Evolutionary conservation across 2,797 vertebrate genomes (phyloP), one percentile per base, ranked within the genome.

Genomic region (Poliocrania exsul): DNA sequence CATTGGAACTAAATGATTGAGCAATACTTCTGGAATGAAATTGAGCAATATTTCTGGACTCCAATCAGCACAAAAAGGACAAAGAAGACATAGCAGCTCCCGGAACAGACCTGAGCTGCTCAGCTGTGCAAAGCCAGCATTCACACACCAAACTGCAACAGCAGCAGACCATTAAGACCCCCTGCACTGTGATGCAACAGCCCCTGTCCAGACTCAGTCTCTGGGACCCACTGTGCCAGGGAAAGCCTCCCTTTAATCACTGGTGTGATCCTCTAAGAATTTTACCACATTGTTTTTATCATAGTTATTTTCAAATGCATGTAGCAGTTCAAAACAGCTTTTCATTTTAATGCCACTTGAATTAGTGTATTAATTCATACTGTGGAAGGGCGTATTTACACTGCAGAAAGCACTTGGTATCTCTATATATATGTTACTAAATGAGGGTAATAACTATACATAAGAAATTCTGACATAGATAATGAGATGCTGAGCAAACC

Each of bases 341-440:
- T 79, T 71, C 28, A 62, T 62, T 92, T 89, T 70, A 93, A 93
- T 44, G 31, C 11, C 56, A 60, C 31, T 81, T 72, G 62, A 81
- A 79, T 70, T 3, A 5, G 15, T 49, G 23, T 54, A 81, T 79
- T 92, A 79, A 81, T 72, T 79, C 77, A 84, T 23, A 66, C 37
- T 0, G 0, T 50, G 49, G 60, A 84, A 86, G 46, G 46, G 58
- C 0, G 0, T 58, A 64, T 64, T 70, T 81, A 90, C 44, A 62
- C 31, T 21, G 28, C 16, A 74, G 60, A 73, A 94, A 84, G 38
- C 20, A 1, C 64, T 65, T 58, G 23, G n/a, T 23, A 47, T n/a
- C 62, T 75, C 38, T 49, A 6, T 17, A 47, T 7, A 2, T 42
- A 53, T 33, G 28, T 82, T 49, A 80, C 44, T 72, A 83, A 88